Percentiles rank a stretch among this genome's conserved stretches.
Conservation (phyloP, 2,113 vertebrate species). For the Bubo scandiacus region DNA sequence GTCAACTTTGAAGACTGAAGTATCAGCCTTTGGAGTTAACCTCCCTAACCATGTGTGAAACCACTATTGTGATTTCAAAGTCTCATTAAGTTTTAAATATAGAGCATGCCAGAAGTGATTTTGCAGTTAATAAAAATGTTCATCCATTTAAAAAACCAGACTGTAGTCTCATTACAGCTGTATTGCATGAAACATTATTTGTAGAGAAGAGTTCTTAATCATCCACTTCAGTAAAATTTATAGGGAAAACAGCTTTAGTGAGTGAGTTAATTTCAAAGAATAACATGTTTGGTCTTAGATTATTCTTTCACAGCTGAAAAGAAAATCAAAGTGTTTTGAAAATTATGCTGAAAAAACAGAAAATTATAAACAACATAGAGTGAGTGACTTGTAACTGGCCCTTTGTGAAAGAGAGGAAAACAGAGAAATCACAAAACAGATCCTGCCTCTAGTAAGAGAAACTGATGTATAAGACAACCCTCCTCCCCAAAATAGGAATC, state of each 20-base stretch:
- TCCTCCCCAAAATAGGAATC: neutral
- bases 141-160: constrained; percentile 56
- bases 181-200: constrained; percentile 63
- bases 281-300: constrained; percentile 65
- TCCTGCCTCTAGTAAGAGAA: neutral
- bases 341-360: constrained; percentile 49
- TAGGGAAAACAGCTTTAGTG: constrained; percentile 47
- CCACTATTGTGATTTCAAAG: constrained; percentile 2
- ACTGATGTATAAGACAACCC: neutral
- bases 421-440: neutral
- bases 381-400: constrained; percentile 36
- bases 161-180: constrained; percentile 64
- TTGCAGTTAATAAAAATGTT: constrained; percentile 57
- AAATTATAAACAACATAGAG: constrained; percentile 49
- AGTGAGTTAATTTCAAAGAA: constrained; percentile 69
- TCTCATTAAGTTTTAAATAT: constrained; percentile 39
- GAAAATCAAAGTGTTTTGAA: constrained; percentile 62
- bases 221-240: constrained; percentile 69
- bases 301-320: constrained; percentile 70
- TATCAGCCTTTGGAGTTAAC: constrained; percentile 20
- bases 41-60: neutral
- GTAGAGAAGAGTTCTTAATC: constrained; percentile 67
- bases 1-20: neutral
- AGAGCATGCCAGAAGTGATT: constrained; percentile 49
- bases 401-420: constrained; percentile 12